Percentiles rank a stretch among this genome's conserved stretches.
Evolutionary conservation across 2,113 vertebrate species (phyloP).

Genomic region (Cromileptes altivelis): DNA sequence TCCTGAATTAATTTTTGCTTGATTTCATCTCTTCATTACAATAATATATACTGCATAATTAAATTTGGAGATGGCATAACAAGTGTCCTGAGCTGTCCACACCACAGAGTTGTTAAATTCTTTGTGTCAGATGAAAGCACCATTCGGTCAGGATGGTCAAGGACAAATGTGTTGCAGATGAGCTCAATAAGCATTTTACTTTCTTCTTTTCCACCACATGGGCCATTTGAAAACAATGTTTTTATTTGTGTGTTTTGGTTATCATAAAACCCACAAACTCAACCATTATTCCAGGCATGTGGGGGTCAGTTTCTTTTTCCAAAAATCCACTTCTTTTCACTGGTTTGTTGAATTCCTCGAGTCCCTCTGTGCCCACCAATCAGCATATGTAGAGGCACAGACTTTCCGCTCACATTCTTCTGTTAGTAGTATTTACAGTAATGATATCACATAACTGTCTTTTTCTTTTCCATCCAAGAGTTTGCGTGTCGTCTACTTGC

Average conservation of each 20-base stretch:
- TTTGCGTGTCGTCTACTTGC: background rate
- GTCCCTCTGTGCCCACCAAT: background rate
- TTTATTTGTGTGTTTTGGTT: background rate
- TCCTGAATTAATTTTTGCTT: background rate
- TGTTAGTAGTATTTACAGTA: background rate
- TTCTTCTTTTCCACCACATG: conserved; percentile 1
- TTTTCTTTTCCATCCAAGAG: background rate
- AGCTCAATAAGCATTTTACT: background rate
- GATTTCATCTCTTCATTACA: background rate
- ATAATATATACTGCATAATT: background rate
- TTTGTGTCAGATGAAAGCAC: conserved; percentile 13
- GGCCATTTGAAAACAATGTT: background rate
- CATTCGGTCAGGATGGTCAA: background rate
- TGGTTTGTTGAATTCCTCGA: background rate
- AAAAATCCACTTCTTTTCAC: conserved; percentile 3
- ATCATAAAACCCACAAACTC: conserved; percentile 26
- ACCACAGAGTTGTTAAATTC: background rate
- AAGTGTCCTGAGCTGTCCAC: background rate
- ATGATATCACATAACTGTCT: background rate
- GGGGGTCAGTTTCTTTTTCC: background rate
- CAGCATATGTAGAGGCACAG: background rate
- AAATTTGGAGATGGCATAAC: background rate
- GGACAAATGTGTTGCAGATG: conserved; percentile 36
- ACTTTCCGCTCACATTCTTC: background rate
- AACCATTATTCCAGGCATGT: conserved; percentile 5